phyloP scores from a whole-genome alignment of 1,140 invertebrate species.

The Saccostrea cuccullata region DNA sequence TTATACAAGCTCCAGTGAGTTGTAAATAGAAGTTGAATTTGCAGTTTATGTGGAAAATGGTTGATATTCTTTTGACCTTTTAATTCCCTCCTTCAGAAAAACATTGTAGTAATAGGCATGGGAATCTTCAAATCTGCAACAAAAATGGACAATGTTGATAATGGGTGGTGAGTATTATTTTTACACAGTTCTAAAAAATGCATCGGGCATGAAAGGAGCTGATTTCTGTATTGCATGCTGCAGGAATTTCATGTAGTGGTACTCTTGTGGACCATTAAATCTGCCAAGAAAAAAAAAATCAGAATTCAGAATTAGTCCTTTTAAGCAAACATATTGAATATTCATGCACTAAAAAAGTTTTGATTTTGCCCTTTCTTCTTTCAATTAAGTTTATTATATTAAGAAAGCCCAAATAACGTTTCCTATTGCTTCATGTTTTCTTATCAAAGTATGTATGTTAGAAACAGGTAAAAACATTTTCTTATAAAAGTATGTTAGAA shows the following conservation, averaged over 20 bases:
- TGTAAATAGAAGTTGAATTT: neutral
- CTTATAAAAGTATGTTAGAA: neutral
- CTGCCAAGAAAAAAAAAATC: neutral
- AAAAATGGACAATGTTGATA: slow-evolving; percentile 31
- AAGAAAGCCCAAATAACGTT: too few relatives aligned
- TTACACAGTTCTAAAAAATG: neutral
- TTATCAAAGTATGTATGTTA: neutral
- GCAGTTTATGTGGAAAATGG: neutral
- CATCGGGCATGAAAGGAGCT: slow-evolving; percentile 5
- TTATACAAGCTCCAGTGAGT: neutral
- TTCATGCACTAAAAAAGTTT: neutral
- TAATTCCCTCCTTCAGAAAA: slow-evolving; percentile 67
- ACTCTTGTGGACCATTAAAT: neutral
- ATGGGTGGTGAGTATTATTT: neutral
- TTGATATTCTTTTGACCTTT: slow-evolving; percentile 5
- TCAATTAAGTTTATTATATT: too few relatives aligned
- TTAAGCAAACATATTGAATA: too few relatives aligned
- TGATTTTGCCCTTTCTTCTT: too few relatives aligned
- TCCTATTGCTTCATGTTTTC: too few relatives aligned
- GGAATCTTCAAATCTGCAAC: slow-evolving; percentile 61
- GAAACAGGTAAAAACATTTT: neutral
- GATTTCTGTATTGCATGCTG: slow-evolving; percentile 15
- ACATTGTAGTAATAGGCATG: slow-evolving; percentile 55
- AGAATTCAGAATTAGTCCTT: slow-evolving; percentile 10
- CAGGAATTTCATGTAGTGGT: neutral